Percentiles rank a stretch among this genome's conserved stretches.
phyloP scores from a whole-genome alignment of 2,113 vertebrate species.

The Strix aluco region DNA sequence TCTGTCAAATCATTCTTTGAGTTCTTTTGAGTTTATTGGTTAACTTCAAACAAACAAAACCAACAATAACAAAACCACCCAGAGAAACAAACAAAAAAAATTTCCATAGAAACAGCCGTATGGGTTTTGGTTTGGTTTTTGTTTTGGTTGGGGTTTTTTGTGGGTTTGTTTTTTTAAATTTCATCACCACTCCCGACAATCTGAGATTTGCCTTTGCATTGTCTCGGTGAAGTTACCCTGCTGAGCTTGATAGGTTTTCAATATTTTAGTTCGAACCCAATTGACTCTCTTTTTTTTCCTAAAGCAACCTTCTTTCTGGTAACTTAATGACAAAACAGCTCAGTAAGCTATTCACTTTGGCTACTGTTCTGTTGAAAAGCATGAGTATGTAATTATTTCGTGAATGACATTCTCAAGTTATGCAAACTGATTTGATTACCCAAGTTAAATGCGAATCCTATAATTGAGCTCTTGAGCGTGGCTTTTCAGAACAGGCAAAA shows the following conservation, averaged over 20 bases:
- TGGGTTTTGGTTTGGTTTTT: not conserved
- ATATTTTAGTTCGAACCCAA: slow-evolving; percentile 14
- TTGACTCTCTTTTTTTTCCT: not conserved
- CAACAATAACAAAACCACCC: not conserved
- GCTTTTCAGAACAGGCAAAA: slow-evolving; percentile 61
- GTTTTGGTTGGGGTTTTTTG: not conserved
- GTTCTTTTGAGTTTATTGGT: not conserved
- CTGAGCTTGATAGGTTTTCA: slow-evolving; percentile 12
- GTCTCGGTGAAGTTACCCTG: not conserved
- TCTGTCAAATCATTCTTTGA: not conserved
- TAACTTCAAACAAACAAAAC: not conserved
- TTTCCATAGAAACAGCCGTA: not conserved
- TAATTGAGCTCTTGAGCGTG: slow-evolving; percentile 60
- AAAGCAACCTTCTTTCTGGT: slow-evolving; percentile 3
- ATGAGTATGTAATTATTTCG: slow-evolving; percentile 57
- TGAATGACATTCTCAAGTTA: slow-evolving; percentile 63
- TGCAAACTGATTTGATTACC: slow-evolving; percentile 51
- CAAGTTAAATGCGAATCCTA: slow-evolving; percentile 51
- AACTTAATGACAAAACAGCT: slow-evolving; percentile 35
- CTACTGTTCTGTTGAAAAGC: slow-evolving; percentile 53
- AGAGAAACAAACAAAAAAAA: not conserved
- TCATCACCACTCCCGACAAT: not conserved
- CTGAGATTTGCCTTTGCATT: not conserved
- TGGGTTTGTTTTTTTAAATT: not conserved
- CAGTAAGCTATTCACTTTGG: slow-evolving; percentile 25